phyloP scores from a whole-genome alignment of 2,797 vertebrate genomes.

The Clamator glandarius region DNA sequence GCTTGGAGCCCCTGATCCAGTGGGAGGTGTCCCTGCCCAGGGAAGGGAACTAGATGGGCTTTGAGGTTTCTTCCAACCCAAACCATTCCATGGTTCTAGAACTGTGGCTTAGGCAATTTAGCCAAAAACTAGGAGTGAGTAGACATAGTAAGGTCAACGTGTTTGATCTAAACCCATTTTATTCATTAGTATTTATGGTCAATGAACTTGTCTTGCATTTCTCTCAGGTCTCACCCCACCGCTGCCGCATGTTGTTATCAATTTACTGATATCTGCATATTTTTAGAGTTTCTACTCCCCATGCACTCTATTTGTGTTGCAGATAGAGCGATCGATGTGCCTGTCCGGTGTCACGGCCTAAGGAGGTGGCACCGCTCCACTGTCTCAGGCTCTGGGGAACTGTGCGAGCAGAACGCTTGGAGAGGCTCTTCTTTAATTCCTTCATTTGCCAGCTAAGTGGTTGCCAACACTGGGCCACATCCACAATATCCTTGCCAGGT shows the following conservation, averaged over 20 bases:
- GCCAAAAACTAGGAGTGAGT: background rate
- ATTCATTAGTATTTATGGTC: background rate
- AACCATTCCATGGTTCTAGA: too few species aligned
- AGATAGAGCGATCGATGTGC: accelerated
- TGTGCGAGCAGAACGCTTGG: accelerated
- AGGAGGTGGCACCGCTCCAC: background rate
- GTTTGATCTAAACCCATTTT: background rate
- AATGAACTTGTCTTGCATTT: background rate
- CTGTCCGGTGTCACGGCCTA: background rate
- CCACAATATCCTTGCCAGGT: background rate
- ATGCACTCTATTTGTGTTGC: accelerated
- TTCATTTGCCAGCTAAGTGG: background rate
- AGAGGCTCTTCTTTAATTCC: background rate
- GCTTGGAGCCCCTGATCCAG: too few species aligned
- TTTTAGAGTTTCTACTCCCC: background rate
- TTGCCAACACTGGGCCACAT: background rate
- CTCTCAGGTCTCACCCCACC: background rate
- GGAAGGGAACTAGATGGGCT: too few species aligned
- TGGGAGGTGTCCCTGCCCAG: too few species aligned
- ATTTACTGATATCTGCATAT: background rate
- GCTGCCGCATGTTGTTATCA: background rate
- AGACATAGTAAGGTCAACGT: accelerated
- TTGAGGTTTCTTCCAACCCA: too few species aligned
- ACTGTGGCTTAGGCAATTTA: background rate
- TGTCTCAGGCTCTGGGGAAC: background rate